These are phyloP conservation scores for Poeciliopsis turrubarensis DNA, from an alignment of 2,113 vertebrate species.

Conservation along the genomic window DNA sequence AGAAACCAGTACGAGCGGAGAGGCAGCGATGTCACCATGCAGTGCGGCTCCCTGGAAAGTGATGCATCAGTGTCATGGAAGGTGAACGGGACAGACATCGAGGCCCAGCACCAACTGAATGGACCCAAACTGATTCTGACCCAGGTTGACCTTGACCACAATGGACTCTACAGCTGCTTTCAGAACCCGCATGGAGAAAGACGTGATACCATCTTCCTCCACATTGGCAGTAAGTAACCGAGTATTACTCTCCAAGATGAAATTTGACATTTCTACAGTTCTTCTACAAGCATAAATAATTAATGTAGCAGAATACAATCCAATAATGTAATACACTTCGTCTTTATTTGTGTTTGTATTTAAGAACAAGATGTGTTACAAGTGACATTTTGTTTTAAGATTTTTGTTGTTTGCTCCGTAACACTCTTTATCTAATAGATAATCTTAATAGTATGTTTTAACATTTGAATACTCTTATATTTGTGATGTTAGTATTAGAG, in stretches of 20 bases:
- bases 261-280: neutral
- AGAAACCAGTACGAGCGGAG: conserved; percentile 88
- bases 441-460: conserved; percentile 1
- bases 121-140: conserved; percentile 85
- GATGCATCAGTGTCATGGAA: conserved; percentile 90
- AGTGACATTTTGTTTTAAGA: neutral
- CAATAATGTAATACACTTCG: neutral
- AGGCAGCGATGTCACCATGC: conserved; percentile 89
- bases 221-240: conserved; percentile 90
- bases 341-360: neutral
- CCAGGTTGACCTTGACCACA: conserved; percentile 84
- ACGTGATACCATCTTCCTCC: conserved; percentile 88
- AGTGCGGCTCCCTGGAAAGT: conserved; percentile 88
- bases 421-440: conserved; percentile 21
- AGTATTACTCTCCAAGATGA: conserved; percentile 1
- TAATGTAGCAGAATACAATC: too few species aligned
- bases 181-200: conserved; percentile 90
- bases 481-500: conserved; percentile 37
- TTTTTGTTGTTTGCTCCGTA: neutral
- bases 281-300: too few species aligned
- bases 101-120: conserved; percentile 82
- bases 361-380: too few species aligned
- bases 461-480: conserved; percentile 33
- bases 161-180: conserved; percentile 94
- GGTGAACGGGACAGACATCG: conserved; percentile 91